Conservation (phyloP, 1,140 invertebrate species). For the Physella acuta region DNA sequence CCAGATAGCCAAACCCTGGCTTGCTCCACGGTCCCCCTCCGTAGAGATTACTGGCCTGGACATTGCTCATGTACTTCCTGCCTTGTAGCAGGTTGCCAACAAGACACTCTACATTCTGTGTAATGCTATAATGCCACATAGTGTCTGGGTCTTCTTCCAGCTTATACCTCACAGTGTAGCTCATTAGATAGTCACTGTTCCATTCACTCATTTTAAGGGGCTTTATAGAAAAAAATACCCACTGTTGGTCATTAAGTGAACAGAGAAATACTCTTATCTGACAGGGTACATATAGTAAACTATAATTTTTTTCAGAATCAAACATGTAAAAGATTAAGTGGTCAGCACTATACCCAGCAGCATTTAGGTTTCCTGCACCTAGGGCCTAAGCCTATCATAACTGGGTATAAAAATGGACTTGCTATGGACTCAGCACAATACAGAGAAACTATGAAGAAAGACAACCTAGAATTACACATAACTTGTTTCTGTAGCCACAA, state of each 20-base stretch:
- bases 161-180: conserved; percentile 27
- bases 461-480: no score
- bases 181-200: conserved; percentile 31
- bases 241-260: not conserved
- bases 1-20: conserved; percentile 20
- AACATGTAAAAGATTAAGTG: no score
- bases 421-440: no score
- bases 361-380: no score
- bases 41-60: conserved; percentile 30
- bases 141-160: not conserved
- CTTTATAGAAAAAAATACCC: conserved; percentile 24
- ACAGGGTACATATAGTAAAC: no score
- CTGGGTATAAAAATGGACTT: no score
- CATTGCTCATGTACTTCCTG: conserved; percentile 24
- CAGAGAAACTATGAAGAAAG: no score
- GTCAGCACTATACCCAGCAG: no score
- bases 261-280: no score
- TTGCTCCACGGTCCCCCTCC: conserved; percentile 32
- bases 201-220: conserved; percentile 21
- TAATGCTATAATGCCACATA: conserved; percentile 24
- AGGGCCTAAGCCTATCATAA: no score
- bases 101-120: not conserved
- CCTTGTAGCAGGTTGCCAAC: conserved; percentile 8
- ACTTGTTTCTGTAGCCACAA: no score
- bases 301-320: no score